Evolutionary conservation across 2,888 invertebrate genomes (phyloP), one percentile per base, ranked within the genome.

Genomic region (Dromius quadrimaculatus): DNA sequence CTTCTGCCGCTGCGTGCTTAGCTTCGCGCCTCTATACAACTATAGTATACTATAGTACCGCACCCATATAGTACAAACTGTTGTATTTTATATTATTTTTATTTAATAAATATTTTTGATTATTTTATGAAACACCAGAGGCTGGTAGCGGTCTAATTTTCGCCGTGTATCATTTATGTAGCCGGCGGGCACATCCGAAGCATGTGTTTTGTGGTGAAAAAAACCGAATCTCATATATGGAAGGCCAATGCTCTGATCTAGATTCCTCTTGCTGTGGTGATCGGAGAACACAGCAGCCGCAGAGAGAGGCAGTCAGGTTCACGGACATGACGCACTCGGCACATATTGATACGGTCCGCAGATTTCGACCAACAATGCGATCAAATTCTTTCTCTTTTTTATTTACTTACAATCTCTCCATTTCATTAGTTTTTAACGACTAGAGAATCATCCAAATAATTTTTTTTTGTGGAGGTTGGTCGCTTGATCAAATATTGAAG

Each of bases 241-340:
- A 70, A 70, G 70, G 70, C 70, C 70, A 70, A 62, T 70, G 70
- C 61, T 70, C 70, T 70, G 70, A 45, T 70, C 70, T 70, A 70
- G 62, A 70, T 70, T 70, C 70, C 62, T 70, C 57, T 57, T 32
- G 59, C 69, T 20, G n/a, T 28, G 19, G 34, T n/a, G 65, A 15
- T 57, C 50, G 23, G 23, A 45, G n/a, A n/a, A 13, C 15, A 28
- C 57, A n/a, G 57, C 28, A 38, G 38, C 34, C 38, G 54, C 23
- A 38, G 62, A 62, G 62, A 23, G 41, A 62, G 62, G 23, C 64
- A 36, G 43, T 59, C 61, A 70, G 70, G 70, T 70, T 70, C 70
- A 70, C 62, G 70, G 70, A 59, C 59, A 59, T 57, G 57, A 57
- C 57, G 57, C 57, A 32, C 28, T 22, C 57, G 57, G 57, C 57